Base-by-base conservation (phyloP, 1,140 invertebrate genomes). In the Drosophila parabipectinata region DNA sequence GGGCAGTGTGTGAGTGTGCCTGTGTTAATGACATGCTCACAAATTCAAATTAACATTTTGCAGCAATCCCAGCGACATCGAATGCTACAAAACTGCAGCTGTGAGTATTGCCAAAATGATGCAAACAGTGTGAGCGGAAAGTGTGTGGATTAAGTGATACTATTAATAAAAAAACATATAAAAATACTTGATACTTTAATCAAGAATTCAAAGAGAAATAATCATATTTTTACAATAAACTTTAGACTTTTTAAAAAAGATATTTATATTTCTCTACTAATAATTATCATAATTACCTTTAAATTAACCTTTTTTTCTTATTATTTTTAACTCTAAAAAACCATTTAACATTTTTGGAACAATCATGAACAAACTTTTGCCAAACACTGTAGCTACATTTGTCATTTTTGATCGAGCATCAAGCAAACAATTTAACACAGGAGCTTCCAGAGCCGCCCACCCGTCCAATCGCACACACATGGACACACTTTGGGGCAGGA, bases 401-500 rank as follows among this genome's bases (percentile, higher is more conserved):
- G 85, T 90, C 81, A 89, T 90, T 90, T 89, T 90, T 89, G 85
- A 89, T 89, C 80, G 85, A 81, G 85, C 85, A 90, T 90, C 87
- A 89, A 79, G 77, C 85, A 89, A 90, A 89, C 85, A 89, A 89
- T 89, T 89, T 89, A 81, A 81, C 77, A 90, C 76, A 66, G 61
- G 50, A 56, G 56, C 59, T 69, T 10, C 44, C 58, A 41, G 51
- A 55, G 58, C 15, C 51, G 41, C 1, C 32, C 26, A 45, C 12
- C 58, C 56, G 61, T 44, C 41, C 41, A 44, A 44, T 44, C 72
- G 15, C 32, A 44, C 50, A 55, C 74, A 56, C 53, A 71, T 14
- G 51, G 51, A 50, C 15, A 67, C 37, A 47, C 26, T 15, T 10
- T 37, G 37, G 24, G 14, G 67, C 55, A 69, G 76, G 77, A 80